These are phyloP conservation scores for Toxotes chatareus DNA, from an alignment of 2,113 vertebrate species.

Conservation along the genomic window DNA sequence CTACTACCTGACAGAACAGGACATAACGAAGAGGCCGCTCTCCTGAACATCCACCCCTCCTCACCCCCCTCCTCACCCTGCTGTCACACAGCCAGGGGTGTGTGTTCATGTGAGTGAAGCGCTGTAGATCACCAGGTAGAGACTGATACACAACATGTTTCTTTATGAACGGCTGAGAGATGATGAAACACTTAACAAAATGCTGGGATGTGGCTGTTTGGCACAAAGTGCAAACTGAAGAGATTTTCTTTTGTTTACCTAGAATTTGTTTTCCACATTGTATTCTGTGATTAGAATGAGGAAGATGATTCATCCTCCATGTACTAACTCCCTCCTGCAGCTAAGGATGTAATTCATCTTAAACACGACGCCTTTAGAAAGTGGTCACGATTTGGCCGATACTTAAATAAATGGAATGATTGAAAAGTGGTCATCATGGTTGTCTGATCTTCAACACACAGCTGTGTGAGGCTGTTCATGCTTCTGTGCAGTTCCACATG, in stretches of 20 bases:
- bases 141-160: slow-evolving; percentile 1
- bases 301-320: background rate
- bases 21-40: slow-evolving; percentile 86
- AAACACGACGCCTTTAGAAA: slow-evolving; percentile 7
- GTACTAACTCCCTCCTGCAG: background rate
- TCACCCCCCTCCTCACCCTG: background rate
- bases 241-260: no score
- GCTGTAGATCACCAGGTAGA: slow-evolving; percentile 34
- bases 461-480: background rate
- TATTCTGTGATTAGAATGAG: background rate
- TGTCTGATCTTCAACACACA: no score
- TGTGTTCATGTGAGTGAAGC: background rate
- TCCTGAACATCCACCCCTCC: slow-evolving; percentile 53
- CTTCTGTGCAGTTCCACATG: background rate
- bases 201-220: slow-evolving; percentile 5
- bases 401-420: background rate
- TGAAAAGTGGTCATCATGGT: background rate
- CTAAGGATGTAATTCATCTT: background rate
- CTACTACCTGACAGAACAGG: slow-evolving; percentile 85
- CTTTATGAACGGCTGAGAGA: slow-evolving; percentile 31
- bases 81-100: background rate
- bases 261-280: background rate
- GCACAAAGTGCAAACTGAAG: background rate
- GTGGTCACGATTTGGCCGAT: background rate
- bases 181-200: slow-evolving; percentile 8